Evolutionary conservation across 2,888 invertebrate genomes (phyloP), one percentile per base, ranked within the genome.

Genomic region (Fragum whitleyi): DNA sequence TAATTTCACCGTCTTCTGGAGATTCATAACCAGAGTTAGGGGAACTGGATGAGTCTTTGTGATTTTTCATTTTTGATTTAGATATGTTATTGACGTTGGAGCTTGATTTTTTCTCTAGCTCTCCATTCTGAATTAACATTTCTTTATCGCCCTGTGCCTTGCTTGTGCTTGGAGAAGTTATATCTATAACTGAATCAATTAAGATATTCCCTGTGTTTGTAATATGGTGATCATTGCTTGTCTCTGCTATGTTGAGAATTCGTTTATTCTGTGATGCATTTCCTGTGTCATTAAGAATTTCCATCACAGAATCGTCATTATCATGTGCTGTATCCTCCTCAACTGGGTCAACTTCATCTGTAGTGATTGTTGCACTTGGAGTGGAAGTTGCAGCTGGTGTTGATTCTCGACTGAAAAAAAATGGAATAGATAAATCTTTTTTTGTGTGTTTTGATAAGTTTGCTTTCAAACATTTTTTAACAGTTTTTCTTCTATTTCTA

Each of bases 1-100:
- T 65, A 42, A 65, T 42, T 42, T 65, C 65, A 14, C 65, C 65
- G 9, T 65, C 65, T 65, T 65, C 65, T 36, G 62, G n/a, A 36
- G 62, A 16, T 32, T 32, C 5, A 32, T 57, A 14, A 7, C 11
- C n/a, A 53, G 23, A 5, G 7, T 7, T 21, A 7, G n/a, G 7
- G 1, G n/a, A 7, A n/a, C 53, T 53, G 3, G 7, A 21, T n/a
- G 7, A 53, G n/a, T 19, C 53, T 23, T 0, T 53, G 14, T 26
- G 23, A 6, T 0, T 59, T 26, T 59, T 9, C 7, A 1, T 16
- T 59, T 26, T 1, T 26, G 23, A 28, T 14, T 23, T 23, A 16
- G 6, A 2, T 57, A 26, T 23, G 21, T 0, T 28, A 28, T 26
- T 23, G 3, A 26, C 1, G 19, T 21, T 23, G 6, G 57, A 57